These are phyloP conservation scores for Pterophyllum scalare DNA, from an alignment of 2,113 vertebrate species.

Conservation along the genomic window DNA sequence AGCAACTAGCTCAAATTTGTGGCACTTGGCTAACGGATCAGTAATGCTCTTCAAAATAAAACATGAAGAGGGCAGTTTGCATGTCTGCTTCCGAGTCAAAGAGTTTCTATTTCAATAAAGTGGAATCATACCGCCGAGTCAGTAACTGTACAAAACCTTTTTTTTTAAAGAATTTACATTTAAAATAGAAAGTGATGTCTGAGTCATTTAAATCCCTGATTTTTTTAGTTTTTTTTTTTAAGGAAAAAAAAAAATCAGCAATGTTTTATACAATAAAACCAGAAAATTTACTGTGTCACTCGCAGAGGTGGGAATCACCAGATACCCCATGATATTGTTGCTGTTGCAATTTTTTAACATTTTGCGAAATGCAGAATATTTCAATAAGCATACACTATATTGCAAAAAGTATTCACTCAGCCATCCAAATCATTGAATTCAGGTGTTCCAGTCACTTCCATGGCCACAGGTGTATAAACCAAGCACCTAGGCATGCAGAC, in stretches of 20 bases:
- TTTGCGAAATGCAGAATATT: too few species aligned
- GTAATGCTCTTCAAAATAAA: conserved; percentile 39
- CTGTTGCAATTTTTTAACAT: too few species aligned
- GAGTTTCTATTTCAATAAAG: neutral
- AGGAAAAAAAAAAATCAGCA: neutral
- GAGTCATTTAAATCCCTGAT: neutral
- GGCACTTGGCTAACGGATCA: conserved; percentile 30
- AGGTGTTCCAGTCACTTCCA: too few species aligned
- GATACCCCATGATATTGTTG: too few species aligned
- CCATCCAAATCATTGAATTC: too few species aligned
- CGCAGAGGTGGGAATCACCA: too few species aligned
- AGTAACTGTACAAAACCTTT: neutral
- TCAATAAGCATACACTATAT: too few species aligned
- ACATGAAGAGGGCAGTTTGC: conserved; percentile 13
- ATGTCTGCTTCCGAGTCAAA: neutral
- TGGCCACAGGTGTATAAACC: too few species aligned
- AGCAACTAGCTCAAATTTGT: conserved; percentile 47
- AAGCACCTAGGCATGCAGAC: too few species aligned
- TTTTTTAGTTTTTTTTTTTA: neutral
- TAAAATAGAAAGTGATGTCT: neutral
- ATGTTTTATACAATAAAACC: neutral
- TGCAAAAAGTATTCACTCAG: too few species aligned
- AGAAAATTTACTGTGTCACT: neutral
- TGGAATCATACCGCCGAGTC: neutral
- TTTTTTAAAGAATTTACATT: neutral